phyloP scores from a whole-genome alignment of 2,888 invertebrate genomes.

The Panzeria rudis region DNA sequence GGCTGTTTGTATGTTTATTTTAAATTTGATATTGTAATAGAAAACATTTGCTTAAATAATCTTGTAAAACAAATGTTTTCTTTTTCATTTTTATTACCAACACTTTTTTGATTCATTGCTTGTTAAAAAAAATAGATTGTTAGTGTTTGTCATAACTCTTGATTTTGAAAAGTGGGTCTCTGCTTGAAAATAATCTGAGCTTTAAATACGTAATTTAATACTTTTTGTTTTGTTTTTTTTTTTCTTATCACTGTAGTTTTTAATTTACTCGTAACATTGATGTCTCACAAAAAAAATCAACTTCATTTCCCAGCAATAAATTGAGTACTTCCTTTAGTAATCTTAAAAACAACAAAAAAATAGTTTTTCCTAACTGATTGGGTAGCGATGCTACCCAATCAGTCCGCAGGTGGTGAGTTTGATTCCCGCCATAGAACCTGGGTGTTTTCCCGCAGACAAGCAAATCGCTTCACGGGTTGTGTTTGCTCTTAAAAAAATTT shows the following conservation, averaged over 20 bases:
- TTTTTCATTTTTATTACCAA: neutral
- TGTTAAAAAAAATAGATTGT: neutral
- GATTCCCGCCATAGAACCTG: no score
- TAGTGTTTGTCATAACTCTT: conserved; percentile 17
- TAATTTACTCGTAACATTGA: conserved; percentile 27
- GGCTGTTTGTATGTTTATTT: neutral
- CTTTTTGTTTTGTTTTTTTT: conserved; percentile 46
- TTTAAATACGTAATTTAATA: conserved; percentile 55
- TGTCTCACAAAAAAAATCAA: conserved; percentile 27
- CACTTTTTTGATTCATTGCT: conserved; percentile 8
- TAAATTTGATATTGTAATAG: conserved; percentile 2
- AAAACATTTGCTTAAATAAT: conserved; percentile 14
- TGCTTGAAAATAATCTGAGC: conserved; percentile 34
- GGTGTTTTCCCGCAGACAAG: no score
- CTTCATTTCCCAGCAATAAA: conserved; percentile 49
- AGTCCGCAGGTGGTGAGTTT: no score
- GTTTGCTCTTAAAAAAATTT: no score
- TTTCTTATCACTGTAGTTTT: conserved; percentile 55
- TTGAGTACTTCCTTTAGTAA: neutral
- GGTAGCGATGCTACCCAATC: no score
- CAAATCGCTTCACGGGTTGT: no score
- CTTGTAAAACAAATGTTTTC: conserved; percentile 14
- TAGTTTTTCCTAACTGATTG: no score
- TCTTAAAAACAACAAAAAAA: neutral
- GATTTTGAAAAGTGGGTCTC: conserved; percentile 55